phyloP scores from a whole-genome alignment of 2,113 vertebrate genomes.

The Muntiacus muntjak region DNA sequence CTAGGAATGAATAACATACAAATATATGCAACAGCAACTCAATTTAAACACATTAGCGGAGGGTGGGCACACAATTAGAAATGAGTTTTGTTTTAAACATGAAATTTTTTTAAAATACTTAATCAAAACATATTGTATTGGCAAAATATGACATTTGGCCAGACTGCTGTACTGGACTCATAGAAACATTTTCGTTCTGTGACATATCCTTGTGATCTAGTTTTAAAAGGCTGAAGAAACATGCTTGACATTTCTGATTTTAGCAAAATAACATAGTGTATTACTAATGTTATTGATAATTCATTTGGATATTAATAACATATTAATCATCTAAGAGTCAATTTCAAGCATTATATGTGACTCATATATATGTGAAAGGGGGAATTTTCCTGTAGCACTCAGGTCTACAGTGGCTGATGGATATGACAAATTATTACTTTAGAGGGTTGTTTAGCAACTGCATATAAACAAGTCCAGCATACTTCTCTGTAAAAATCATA shows the following conservation, averaged over 20 bases:
- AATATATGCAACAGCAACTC: constrained; percentile 82
- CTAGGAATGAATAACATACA: constrained; percentile 81
- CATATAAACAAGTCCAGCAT: not conserved
- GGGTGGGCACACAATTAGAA: constrained; percentile 79
- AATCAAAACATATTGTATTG: constrained; percentile 81
- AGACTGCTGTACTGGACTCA: constrained; percentile 73
- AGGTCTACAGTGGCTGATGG: not conserved
- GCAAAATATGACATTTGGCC: constrained; percentile 80
- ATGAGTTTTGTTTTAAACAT: constrained; percentile 78
- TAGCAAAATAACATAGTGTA: constrained; percentile 76
- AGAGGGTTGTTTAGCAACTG: constrained; percentile 61
- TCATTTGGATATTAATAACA: constrained; percentile 9
- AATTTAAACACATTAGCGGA: constrained; percentile 82
- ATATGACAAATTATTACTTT: constrained; percentile 55
- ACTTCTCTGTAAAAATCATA: not conserved
- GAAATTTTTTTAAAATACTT: constrained; percentile 78
- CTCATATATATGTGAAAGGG: not conserved
- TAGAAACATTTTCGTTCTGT: constrained; percentile 77
- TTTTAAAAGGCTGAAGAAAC: constrained; percentile 72
- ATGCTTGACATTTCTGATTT: constrained; percentile 68
- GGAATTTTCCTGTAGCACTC: not conserved
- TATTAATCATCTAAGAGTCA: constrained; percentile 11
- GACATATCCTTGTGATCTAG: constrained; percentile 75
- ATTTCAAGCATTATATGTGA: constrained; percentile 23
- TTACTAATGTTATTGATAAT: constrained; percentile 36